Percentiles rank a stretch among this genome's conserved stretches.
Evolutionary conservation across 2,888 invertebrate genomes (phyloP).

Genomic region (Sinopyrophorus schimmeli): DNA sequence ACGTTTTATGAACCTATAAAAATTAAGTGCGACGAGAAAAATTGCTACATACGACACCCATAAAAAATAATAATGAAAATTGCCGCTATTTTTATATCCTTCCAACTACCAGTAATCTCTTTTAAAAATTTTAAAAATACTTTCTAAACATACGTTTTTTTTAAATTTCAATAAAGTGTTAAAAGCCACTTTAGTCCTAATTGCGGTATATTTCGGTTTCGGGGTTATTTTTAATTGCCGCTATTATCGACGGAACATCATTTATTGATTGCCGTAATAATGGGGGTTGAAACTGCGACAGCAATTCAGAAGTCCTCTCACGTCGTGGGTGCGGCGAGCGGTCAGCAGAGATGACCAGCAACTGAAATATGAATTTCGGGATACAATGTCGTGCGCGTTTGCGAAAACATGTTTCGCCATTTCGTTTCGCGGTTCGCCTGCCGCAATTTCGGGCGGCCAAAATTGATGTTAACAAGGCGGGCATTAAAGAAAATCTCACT

Average conservation of each 20-base stretch:
- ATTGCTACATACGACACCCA: neutral
- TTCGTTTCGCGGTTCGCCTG: no score
- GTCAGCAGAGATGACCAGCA: conserved; percentile 23
- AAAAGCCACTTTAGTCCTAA: conserved; percentile 10
- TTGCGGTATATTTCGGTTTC: conserved; percentile 10
- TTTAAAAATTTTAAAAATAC: conserved; percentile 6
- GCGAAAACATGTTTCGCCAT: no score
- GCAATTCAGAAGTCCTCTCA: conserved; percentile 22
- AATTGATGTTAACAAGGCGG: no score
- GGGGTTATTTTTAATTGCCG: conserved; percentile 19
- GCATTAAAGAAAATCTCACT: conserved; percentile 6
- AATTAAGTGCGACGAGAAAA: neutral
- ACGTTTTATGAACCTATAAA: neutral
- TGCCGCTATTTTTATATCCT: neutral
- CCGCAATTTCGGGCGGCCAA: no score
- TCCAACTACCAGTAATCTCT: conserved; percentile 1
- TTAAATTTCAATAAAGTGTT: neutral
- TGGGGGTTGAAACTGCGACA: conserved; percentile 18
- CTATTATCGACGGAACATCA: conserved; percentile 17
- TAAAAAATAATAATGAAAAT: conserved; percentile 11
- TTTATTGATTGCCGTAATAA: conserved; percentile 23
- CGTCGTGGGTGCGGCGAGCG: conserved; percentile 23
- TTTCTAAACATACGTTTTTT: neutral
- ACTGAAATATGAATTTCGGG: conserved; percentile 21
- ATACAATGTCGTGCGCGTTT: conserved; percentile 9